Evolutionary conservation across 2,113 vertebrate genomes (phyloP).

Genomic region (Labeo rohita): DNA sequence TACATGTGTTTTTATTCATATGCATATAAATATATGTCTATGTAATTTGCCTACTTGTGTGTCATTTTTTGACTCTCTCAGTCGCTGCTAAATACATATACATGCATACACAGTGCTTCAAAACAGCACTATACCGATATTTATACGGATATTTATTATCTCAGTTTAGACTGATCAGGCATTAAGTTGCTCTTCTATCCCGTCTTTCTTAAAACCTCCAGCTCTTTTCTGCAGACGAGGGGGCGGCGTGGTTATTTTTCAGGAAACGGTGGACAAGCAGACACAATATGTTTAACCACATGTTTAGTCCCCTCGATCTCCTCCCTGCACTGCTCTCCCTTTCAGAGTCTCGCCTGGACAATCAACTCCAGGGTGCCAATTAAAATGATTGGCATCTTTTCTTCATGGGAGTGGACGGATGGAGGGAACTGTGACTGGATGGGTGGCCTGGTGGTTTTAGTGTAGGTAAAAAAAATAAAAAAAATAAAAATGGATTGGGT

Average conservation of each 20-base stretch:
- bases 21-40: slow-evolving; percentile 85
- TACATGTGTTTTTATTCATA: slow-evolving; percentile 85
- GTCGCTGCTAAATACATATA: no score
- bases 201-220: slow-evolving; percentile 10
- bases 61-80: slow-evolving; percentile 21
- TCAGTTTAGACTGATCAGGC: background rate
- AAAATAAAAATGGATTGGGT: slow-evolving; percentile 18
- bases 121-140: background rate
- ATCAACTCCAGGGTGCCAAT: slow-evolving; percentile 78
- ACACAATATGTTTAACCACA: slow-evolving; percentile 54
- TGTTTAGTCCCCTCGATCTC: slow-evolving; percentile 46
- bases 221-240: slow-evolving; percentile 24
- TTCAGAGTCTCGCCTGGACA: slow-evolving; percentile 64
- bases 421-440: slow-evolving; percentile 73
- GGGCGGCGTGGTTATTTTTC: slow-evolving; percentile 22
- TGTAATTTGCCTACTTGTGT: slow-evolving; percentile 71
- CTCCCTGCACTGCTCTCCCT: slow-evolving; percentile 49
- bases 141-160: background rate
- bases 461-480: slow-evolving; percentile 20
- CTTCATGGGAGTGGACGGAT: slow-evolving; percentile 75
- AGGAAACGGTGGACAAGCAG: slow-evolving; percentile 26
- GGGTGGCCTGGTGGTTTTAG: slow-evolving; percentile 70
- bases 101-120: no score
- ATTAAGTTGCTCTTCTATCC: background rate
- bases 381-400: slow-evolving; percentile 79